Evolutionary conservation across 2,797 vertebrate genomes (phyloP).

Genomic region (Heterohyrax brucei): DNA sequence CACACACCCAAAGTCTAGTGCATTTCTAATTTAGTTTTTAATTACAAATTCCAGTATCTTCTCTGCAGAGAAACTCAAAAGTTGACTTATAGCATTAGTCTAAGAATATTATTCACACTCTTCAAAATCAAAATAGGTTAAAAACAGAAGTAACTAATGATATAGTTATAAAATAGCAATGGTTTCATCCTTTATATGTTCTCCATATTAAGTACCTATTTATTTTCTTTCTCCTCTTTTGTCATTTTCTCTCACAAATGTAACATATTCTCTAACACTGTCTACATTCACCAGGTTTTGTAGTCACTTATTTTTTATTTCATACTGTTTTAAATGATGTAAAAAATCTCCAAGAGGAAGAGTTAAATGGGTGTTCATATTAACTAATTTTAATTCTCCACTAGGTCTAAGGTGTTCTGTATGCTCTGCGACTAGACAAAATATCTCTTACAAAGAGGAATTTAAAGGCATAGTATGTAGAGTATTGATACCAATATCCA

Average conservation of each 20-base stretch:
- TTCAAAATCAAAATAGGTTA: not conserved
- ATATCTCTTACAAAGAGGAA: slow-evolving; percentile 23
- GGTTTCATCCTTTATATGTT: not conserved
- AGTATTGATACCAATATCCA: not conserved
- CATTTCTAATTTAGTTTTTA: not conserved
- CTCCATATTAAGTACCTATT: not conserved
- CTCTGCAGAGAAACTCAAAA: slow-evolving; percentile 44
- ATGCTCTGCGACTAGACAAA: not conserved
- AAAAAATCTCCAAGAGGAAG: slow-evolving; percentile 27
- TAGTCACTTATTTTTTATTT: slow-evolving; percentile 38
- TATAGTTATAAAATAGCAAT: not conserved
- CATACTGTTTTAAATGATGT: slow-evolving; percentile 13
- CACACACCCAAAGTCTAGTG: not conserved
- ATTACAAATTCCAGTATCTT: not conserved
- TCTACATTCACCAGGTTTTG: not conserved
- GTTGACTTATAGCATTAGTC: not conserved
- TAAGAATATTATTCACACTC: slow-evolving; percentile 36
- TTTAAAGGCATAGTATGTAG: not conserved
- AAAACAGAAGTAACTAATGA: slow-evolving; percentile 4
- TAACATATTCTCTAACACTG: not conserved
- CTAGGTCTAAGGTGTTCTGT: not conserved
- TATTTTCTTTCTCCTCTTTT: not conserved
- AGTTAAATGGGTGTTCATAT: slow-evolving; percentile 10
- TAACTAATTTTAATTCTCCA: slow-evolving; percentile 57
- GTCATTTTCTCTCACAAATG: not conserved